A percentile compares a stretch with the other conserved stretches of the same genome.
These are phyloP conservation scores for Eubasilissa splendida DNA, from an alignment of 2,888 invertebrate genomes.

Conservation along the genomic window DNA sequence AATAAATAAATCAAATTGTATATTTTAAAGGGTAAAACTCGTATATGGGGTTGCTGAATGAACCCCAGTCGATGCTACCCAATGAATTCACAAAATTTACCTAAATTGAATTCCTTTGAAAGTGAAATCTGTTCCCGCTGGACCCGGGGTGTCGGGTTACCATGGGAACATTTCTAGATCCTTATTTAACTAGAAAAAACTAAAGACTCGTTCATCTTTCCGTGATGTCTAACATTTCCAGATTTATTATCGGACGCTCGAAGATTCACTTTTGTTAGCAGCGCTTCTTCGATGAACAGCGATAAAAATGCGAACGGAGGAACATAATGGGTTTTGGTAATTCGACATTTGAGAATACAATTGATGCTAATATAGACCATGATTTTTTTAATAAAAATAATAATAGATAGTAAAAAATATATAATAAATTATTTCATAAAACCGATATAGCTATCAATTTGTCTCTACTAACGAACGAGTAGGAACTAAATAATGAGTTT, in stretches of 20 bases:
- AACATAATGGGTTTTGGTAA: too few relatives aligned
- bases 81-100: slow-evolving; percentile 13
- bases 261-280: slow-evolving; percentile 17
- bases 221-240: neutral
- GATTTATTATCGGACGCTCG: neutral
- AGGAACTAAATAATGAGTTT: too few relatives aligned
- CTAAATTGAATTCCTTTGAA: slow-evolving; percentile 50
- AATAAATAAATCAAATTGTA: too few relatives aligned
- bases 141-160: slow-evolving; percentile 56
- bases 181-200: slow-evolving; percentile 19
- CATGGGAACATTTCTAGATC: slow-evolving; percentile 53
- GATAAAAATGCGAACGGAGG: too few relatives aligned
- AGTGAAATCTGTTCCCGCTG: slow-evolving; percentile 52
- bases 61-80: neutral
- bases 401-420: too few relatives aligned
- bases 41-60: neutral
- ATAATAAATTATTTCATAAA: too few relatives aligned
- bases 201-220: neutral
- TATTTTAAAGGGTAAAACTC: neutral
- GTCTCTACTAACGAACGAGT: too few relatives aligned
- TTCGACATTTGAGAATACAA: too few relatives aligned
- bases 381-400: too few relatives aligned
- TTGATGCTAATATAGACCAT: too few relatives aligned
- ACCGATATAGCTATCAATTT: too few relatives aligned
- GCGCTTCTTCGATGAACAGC: neutral